Conservation (phyloP, 2,888 invertebrate species). For the Sinohyriopsis cumingii region DNA sequence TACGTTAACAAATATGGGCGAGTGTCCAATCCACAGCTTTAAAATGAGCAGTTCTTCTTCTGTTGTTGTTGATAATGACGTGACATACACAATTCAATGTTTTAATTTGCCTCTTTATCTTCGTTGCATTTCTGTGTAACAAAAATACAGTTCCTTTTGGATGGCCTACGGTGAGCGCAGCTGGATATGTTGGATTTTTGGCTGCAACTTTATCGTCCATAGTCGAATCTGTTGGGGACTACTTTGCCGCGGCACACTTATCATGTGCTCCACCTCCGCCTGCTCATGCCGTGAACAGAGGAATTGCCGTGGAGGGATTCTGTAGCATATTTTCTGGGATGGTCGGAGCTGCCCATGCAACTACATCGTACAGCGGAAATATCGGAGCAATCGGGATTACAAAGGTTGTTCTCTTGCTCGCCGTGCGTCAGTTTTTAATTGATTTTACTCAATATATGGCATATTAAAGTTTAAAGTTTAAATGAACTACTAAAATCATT, state of each 20-base stretch:
- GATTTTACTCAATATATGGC: too few species aligned
- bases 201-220: conserved; percentile 62
- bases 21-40: too few species aligned
- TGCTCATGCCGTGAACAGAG: conserved; percentile 86
- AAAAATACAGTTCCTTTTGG: conserved; percentile 73
- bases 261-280: conserved; percentile 86
- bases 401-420: conserved; percentile 73
- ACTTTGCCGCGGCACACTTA: conserved; percentile 81
- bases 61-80: too few species aligned
- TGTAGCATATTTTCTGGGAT: conserved; percentile 87
- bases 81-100: too few species aligned
- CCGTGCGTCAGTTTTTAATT: too few species aligned
- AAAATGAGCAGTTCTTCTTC: too few species aligned
- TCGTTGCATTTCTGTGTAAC: too few species aligned
- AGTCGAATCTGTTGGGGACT: conserved; percentile 76
- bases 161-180: conserved; percentile 59
- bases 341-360: conserved; percentile 89
- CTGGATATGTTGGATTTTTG: conserved; percentile 62
- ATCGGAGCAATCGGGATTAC: conserved; percentile 92
- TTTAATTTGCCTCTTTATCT: too few species aligned
- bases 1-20: too few species aligned
- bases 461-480: too few species aligned
- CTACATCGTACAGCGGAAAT: conserved; percentile 91
- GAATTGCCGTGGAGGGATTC: conserved; percentile 82
- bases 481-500: too few species aligned